Evolutionary conservation across 1,140 invertebrate species (phyloP), one percentile per base, ranked within the genome.

Genomic region (Ceratosolen fusciceps): DNA sequence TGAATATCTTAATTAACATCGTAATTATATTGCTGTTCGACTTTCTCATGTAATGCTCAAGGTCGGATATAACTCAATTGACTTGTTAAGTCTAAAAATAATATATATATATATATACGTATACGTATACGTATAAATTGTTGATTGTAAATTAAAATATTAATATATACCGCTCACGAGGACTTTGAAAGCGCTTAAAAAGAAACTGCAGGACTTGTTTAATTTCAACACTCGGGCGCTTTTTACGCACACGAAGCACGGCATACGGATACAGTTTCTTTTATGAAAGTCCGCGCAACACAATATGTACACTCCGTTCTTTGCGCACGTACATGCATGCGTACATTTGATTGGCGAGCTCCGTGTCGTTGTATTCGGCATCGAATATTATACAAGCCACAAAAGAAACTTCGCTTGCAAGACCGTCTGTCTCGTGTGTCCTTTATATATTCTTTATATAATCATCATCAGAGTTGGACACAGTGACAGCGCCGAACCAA

Each of bases 11-110:
- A 37, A 37, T 65, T 37, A 37, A 37, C 34, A 65, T 65, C 21
- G 60, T 37, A 37, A 65, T 65, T 37, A 65, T 37, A 65, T 65
- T 65, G 34, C 60, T 65, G 60, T 65, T 65, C 34, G 21, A 37
- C 34, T 65, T 65, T 65, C 19, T 65, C 31, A n/a, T 65, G 37
- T 65, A 14, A 65, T 5, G 60, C n/a, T 37, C 34, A 65, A 65
- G 60, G 60, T 37, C 19, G 34, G 19, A n/a, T 9, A 37, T 37
- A 65, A 65, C 19, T 65, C 34, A 37, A 37, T 65, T 37, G 14
- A 65, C 60, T 65, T 65, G 21, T 65, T 65, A 65, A 65, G 60
- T 65, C 58, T 65, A 37, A 65, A 65, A 65, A 65, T 65, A 65
- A 37, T 37, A n/a, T n/a, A n/a, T n/a, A n/a, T n/a, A n/a, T n/a